Evolutionary conservation across 2,113 vertebrate species (phyloP).

Genomic region (Gorsachius goisagi): DNA sequence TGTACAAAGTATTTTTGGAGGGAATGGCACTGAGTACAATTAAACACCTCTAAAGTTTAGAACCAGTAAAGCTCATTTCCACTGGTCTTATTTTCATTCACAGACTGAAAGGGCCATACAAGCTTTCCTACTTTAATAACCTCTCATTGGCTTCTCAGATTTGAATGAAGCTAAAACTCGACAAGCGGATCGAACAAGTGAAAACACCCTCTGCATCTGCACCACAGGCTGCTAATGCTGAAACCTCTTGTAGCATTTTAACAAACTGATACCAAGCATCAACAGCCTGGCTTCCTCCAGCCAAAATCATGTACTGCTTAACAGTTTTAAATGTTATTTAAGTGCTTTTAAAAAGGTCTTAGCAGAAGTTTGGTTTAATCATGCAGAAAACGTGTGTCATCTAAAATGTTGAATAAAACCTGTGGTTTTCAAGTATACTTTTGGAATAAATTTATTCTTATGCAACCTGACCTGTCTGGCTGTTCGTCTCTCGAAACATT

Average conservation of each 20-base stretch:
- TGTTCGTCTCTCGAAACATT: background rate
- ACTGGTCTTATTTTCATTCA: background rate
- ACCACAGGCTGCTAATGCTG: background rate
- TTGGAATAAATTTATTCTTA: background rate
- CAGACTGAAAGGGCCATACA: background rate
- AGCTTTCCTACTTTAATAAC: background rate
- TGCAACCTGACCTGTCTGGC: background rate
- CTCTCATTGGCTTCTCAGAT: background rate
- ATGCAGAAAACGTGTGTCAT: background rate
- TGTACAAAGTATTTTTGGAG: background rate
- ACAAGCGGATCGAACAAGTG: accelerated
- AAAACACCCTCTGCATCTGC: background rate
- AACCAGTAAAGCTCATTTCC: background rate
- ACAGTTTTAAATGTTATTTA: background rate
- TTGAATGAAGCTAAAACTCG: background rate
- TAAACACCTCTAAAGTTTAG: background rate
- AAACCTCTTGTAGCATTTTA: background rate
- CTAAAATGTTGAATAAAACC: background rate
- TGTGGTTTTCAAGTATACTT: background rate
- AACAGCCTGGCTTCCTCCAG: background rate
- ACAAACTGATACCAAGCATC: accelerated
- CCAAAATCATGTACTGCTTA: background rate
- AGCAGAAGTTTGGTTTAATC: background rate
- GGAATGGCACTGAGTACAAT: background rate
- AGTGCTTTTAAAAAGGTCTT: background rate